Evolutionary conservation across 37 sponge, comb jelly and placozoan genomes (phyloP).

Genomic region (Theonella swinhoei): DNA sequence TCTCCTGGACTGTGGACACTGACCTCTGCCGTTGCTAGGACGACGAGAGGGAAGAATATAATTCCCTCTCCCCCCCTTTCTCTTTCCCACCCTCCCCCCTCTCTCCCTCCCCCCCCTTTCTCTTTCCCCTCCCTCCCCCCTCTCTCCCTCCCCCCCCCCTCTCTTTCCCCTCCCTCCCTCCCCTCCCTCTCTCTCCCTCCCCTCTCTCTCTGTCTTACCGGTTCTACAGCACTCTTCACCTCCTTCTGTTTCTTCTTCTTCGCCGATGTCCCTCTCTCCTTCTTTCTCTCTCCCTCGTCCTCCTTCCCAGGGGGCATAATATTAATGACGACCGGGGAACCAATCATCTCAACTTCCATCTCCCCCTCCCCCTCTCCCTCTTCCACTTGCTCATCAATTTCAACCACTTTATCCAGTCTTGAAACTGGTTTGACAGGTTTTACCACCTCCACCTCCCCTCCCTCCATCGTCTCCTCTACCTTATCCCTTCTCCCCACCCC

Average conservation of each 20-base stretch:
- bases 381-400: not conserved
- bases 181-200: not conserved
- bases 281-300: too few species aligned
- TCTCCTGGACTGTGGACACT: not conserved
- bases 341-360: not conserved
- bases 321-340: not conserved
- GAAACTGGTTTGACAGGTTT: not conserved
- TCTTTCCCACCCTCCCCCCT: not conserved
- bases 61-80: not conserved
- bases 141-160: too few species aligned
- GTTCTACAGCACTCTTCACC: not conserved
- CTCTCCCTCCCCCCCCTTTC: not conserved
- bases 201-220: not conserved
- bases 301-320: not conserved
- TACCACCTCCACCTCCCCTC: not conserved
- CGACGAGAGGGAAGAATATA: not conserved
- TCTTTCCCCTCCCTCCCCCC: too few species aligned
- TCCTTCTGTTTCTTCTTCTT: too few species aligned
- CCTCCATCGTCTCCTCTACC: not conserved
- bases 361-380: not conserved
- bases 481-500: not conserved
- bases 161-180: not conserved
- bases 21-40: not conserved
- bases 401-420: not conserved
- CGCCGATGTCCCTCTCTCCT: too few species aligned